These are phyloP conservation scores for Crenuchus spilurus DNA, from an alignment of 2,797 vertebrate genomes.

Conservation along the genomic window DNA sequence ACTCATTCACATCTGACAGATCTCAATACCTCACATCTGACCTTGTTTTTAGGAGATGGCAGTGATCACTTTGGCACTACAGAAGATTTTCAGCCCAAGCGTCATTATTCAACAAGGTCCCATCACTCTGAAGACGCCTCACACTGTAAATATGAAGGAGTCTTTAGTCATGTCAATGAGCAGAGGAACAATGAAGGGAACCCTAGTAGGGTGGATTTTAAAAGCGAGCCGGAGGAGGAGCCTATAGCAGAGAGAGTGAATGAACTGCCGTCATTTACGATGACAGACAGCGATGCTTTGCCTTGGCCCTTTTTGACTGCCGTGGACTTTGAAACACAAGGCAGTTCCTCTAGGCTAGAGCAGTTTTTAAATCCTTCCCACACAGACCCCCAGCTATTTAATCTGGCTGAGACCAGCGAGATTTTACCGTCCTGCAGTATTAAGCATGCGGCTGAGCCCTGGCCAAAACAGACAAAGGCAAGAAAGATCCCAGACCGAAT, in stretches of 20 bases:
- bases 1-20: no score
- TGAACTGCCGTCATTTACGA: slow-evolving; percentile 6
- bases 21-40: not conserved
- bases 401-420: not conserved
- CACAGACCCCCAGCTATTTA: slow-evolving; percentile 13
- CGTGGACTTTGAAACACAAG: slow-evolving; percentile 1
- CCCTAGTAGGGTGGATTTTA: slow-evolving; percentile 2
- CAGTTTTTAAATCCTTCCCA: slow-evolving; percentile 9
- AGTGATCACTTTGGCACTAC: not conserved
- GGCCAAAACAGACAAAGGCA: not conserved
- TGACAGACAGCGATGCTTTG: slow-evolving; percentile 19
- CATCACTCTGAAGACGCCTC: slow-evolving; percentile 14
- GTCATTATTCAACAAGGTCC: slow-evolving; percentile 14
- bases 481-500: slow-evolving; percentile 13
- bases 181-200: not conserved
- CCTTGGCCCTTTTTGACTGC: slow-evolving; percentile 20
- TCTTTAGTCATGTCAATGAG: slow-evolving; percentile 3
- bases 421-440: slow-evolving; percentile 20
- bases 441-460: slow-evolving; percentile 4
- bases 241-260: slow-evolving; percentile 10
- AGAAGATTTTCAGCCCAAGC: slow-evolving; percentile 23
- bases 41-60: slow-evolving; percentile 25
- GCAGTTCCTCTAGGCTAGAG: slow-evolving; percentile 25
- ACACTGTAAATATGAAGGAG: not conserved
- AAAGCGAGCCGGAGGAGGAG: slow-evolving; percentile 32